Base-by-base conservation (phyloP, 2,888 invertebrate genomes). In the Sisyra terminalis region DNA sequence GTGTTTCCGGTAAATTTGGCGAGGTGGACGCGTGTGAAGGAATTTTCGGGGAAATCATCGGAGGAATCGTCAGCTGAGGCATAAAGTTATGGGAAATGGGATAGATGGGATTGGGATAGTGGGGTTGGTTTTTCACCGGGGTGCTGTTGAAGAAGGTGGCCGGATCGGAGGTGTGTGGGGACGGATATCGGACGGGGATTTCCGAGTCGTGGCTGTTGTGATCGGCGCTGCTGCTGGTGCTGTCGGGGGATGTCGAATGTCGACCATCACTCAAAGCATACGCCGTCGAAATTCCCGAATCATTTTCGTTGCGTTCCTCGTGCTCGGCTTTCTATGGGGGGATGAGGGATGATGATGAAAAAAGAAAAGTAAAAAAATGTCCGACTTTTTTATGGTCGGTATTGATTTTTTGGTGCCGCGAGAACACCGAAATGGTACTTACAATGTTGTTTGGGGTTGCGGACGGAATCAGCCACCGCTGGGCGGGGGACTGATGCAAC, bases 231-330 rank as follows among this genome's bases (percentile, higher is more conserved):
- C 24, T 24, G 24, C 24, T 24, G 16, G 42, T 72, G 71, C 8
- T 70, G 70, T 69, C 70, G 0, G 73, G 73, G 0, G 74, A 73
- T 0, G 71, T 69, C 46, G 72, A 72, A 50, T 69, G 70, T 51
- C 71, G 70, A 2, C 67, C 67, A 50, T 73, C 73, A n/a, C 71
- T 71, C 50, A 70, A 74, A 38, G 43, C 38, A 18, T 43, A 43
- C 4, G 43, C 38, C 5, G 43, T 15, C 6, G 70, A 68, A 45
- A 74, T 69, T 1, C 70, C 69, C 50, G 73, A 74, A 46, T 73
- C 73, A 51, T 73, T 70, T 6, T 64, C 51, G 63, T 66, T 47
- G 64, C 66, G 61, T 57, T 65, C 44, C 57, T 60, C 59, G 24
- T 54, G 54, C 8, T 65, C 64, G 45, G 57, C 52, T 0, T 60